A percentile compares a stretch with the other conserved stretches of the same genome.
Evolutionary conservation across 2,797 vertebrate species (phyloP).

Genomic region (Poeciliopsis infans): DNA sequence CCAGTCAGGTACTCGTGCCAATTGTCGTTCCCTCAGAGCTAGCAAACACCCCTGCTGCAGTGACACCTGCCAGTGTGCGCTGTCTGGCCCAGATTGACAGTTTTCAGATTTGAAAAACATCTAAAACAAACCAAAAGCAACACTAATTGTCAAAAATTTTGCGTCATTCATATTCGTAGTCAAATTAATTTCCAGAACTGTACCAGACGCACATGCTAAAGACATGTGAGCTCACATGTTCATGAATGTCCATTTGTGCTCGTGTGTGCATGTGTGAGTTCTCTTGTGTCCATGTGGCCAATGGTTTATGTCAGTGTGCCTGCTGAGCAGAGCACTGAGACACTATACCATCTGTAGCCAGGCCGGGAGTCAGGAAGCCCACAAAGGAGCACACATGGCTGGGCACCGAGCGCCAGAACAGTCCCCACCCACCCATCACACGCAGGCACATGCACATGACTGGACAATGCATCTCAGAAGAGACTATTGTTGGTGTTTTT

Average conservation of each 20-base stretch:
- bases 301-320: slow-evolving; percentile 67
- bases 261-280: slow-evolving; percentile 6
- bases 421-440: slow-evolving; percentile 56
- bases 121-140: slow-evolving; percentile 1
- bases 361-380: slow-evolving; percentile 84
- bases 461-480: slow-evolving; percentile 6
- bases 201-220: neutral
- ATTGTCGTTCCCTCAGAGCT: slow-evolving; percentile 70
- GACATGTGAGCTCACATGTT: slow-evolving; percentile 6
- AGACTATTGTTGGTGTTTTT: slow-evolving; percentile 1
- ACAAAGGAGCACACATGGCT: slow-evolving; percentile 80
- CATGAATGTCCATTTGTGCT: slow-evolving; percentile 14
- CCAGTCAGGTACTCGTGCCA: slow-evolving; percentile 64
- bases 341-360: slow-evolving; percentile 79
- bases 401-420: slow-evolving; percentile 69
- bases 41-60: slow-evolving; percentile 63
- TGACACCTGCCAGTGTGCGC: slow-evolving; percentile 71
- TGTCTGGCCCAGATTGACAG: slow-evolving; percentile 49
- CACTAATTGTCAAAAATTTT: neutral
- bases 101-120: slow-evolving; percentile 23
- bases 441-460: slow-evolving; percentile 38
- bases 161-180: neutral
- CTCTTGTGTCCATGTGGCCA: slow-evolving; percentile 50
- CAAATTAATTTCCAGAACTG: neutral
- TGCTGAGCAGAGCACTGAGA: slow-evolving; percentile 71